Evolutionary conservation across 2,113 vertebrate genomes (phyloP), one percentile per base, ranked within the genome.

Genomic region (Austrofundulus limnaeus): DNA sequence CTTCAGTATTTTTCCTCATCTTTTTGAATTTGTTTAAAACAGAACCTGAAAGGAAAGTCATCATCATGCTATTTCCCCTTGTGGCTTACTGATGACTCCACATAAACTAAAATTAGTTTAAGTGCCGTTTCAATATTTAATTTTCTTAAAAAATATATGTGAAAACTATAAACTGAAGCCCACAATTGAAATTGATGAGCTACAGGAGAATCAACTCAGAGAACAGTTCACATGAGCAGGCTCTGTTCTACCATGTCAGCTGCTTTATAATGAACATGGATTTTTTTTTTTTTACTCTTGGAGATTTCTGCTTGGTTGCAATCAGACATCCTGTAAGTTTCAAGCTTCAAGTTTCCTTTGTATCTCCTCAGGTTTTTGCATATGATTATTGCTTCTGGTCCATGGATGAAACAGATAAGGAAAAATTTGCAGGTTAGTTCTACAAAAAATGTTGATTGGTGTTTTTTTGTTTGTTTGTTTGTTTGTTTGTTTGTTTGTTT

Each of bases 351-450:
- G 25, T 38, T 72, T 48, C 54, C 46, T 2, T 0, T 52, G 6
- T 57, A 11, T 60, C 23, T 61, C 19, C 16, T 20, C 87, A 99
- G 97, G 93, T 95, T 28, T 99, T 99, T 85, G 96, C 96, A 4
- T 99, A 98, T 0, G 97, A 99, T 84, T 94, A 99, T 83, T 99
- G 97, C 85, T 99, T 98, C 87, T 98, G 96, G 97, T 98, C 97
- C 24, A 96, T 99, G 94, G 96, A 99, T 70, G 97, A 98, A 85
- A 93, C 96, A 0, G 93, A 97, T 49, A 94, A 85, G 74, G 96
- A 98, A 57, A 97, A 94, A 81, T 99, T 93, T 45, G 96, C 96
- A 90, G 96, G 97, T 98, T 86, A 84, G 70, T 55, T 45, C 43
- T 9, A 19, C 10, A 46, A 6, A 31, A 34, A 16, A 37, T 65